Base-by-base conservation (phyloP, 2,888 invertebrate genomes). In the Ischnura elegans region DNA sequence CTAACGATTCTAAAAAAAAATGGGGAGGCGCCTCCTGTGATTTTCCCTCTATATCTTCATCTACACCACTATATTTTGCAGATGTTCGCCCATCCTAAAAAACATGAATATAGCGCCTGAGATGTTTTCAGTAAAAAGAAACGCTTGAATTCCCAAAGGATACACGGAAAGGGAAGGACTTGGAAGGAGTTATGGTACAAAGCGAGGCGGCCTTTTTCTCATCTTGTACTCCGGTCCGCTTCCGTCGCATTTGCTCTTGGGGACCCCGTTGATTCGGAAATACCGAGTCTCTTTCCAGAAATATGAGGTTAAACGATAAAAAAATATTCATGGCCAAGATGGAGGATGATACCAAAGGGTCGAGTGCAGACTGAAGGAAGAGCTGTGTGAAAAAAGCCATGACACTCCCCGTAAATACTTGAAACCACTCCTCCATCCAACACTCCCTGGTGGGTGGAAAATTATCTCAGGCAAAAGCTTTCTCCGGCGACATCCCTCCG, bases 401-500 rank as follows among this genome's bases (percentile, higher is more conserved):
- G 25, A 61, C 61, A 1, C 51, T 51, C 47, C 47, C 47, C 5
- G 13, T 13, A n/a, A 47, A 47, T 13, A 5, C 47, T 47, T 47
- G 47, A 13, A 47, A 5, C 47, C 47, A 5, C 47, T 47, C 6
- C 13, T 13, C 47, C 47, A 47, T 47, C 47, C 55, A 16, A 61
- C 61, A 21, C 61, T n/a, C 61, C n/a, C 6, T 61, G 61, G 25
- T 16, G 25, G 61, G 61, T 3, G 76, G 36, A 76, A 76, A 76
- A 76, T 76, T 76, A 76, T 76, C 36, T 36, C 76, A 36, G 76
- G 76, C 76, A 76, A 76, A 76, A 76, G 76, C 76, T 29, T 76
- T 76, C 76, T 76, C 6, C 8, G 36, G 29, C 29, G 76, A 76
- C 76, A 25, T 76, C 36, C 10, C 4, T 16, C 76, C 25, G 8